Conservation (phyloP, 1,140 invertebrate species). For the Hyphantria cunea region DNA sequence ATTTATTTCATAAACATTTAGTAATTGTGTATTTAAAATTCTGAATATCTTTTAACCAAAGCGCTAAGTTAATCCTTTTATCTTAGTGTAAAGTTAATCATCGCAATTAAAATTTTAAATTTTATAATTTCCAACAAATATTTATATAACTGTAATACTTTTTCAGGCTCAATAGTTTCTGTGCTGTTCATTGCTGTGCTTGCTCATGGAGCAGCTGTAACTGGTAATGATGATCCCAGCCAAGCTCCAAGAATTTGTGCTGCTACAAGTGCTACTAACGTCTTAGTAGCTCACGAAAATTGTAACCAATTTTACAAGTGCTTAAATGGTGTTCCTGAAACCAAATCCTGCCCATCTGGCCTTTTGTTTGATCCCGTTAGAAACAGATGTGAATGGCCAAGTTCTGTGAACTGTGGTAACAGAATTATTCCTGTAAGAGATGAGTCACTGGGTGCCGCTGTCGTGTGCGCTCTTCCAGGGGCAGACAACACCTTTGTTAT, state of each 20-base stretch:
- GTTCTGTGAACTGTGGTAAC: constrained; percentile 70
- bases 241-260: constrained; percentile 40
- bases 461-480: not conserved
- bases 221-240: constrained; percentile 15
- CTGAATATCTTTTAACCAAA: too few relatives aligned
- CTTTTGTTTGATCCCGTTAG: constrained; percentile 41
- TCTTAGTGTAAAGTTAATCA: too few relatives aligned
- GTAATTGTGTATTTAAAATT: too few relatives aligned
- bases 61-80: too few relatives aligned
- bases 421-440: constrained; percentile 10
- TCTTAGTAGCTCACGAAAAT: constrained; percentile 50
- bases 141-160: too few relatives aligned
- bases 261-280: constrained; percentile 34
- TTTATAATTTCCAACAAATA: too few relatives aligned
- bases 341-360: constrained; percentile 28
- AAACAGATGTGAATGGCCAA: constrained; percentile 60
- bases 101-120: too few relatives aligned
- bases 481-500: constrained; percentile 4
- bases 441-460: too few relatives aligned
- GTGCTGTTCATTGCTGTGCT: not conserved
- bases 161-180: not conserved
- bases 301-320: constrained; percentile 55
- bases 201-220: too few relatives aligned
- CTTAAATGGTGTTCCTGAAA: constrained; percentile 29
- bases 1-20: too few relatives aligned